Evolutionary conservation across 2,113 vertebrate species (phyloP), one percentile per base, ranked within the genome.

Genomic region (Toxotes chatareus): DNA sequence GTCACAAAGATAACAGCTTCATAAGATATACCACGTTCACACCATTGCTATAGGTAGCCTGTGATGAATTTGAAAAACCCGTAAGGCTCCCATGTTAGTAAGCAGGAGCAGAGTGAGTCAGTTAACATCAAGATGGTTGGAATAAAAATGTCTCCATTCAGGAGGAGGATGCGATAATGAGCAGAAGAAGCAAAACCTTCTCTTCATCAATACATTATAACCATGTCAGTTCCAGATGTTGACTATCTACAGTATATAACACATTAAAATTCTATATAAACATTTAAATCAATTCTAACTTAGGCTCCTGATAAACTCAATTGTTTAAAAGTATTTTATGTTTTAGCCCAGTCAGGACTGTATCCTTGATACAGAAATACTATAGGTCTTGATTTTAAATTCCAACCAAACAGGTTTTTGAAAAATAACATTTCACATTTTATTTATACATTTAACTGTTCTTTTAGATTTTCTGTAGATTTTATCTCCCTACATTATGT

Each of bases 41-140:
- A 46, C 17, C 4, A 32, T 21, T 4, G 0, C 42, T 27, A 68
- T 71, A 70, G 27, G 16, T 38, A 27, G 42, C 19, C 38, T 27
- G 13, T 13, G 16, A 75, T 65, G n/a, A 2, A 36, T 68, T 46
- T 7, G 0, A 34, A 36, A 82, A 81, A 72, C 4, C 71, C 21
- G 38, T 27, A 32, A n/a, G 55, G 70, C 51, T 88, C 27, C 68
- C 62, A 80, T 84, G 70, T 72, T 73, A 42, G 72, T 47, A 36
- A 46, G 70, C 36, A 36, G 76, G 68, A 85, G 79, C 57, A 71
- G 56, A 42, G 64, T 84, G 88, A 89, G 76, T 86, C 80, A 79
- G 67, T 72, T 47, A 64, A 86, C 47, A 69, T 67, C 36, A 78
- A 85, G 74, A 73, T 76, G 60, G 63, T 44, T 62, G 75, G 70